Evolutionary conservation across 2,113 vertebrate species (phyloP).

Genomic region (Clinocottus analis): DNA sequence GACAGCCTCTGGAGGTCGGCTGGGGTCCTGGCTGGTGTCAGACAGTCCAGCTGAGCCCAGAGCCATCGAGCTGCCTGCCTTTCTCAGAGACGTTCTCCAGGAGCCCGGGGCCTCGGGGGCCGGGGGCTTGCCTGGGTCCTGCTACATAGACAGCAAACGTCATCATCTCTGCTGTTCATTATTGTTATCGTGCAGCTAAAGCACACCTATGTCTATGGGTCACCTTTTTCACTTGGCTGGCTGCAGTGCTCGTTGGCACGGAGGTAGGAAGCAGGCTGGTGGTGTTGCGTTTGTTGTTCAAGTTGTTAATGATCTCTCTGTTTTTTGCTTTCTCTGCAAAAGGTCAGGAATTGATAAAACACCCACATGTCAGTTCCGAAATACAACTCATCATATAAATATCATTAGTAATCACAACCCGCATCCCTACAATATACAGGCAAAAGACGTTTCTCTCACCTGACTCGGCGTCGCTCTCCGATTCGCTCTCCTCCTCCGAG

Average conservation of each 20-base stretch:
- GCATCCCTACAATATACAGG: not conserved
- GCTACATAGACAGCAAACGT: slow-evolving; percentile 16
- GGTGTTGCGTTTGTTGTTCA: slow-evolving; percentile 87
- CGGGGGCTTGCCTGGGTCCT: slow-evolving; percentile 71
- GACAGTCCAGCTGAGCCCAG: slow-evolving; percentile 77
- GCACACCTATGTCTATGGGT: not conserved
- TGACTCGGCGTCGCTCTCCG: slow-evolving; percentile 84
- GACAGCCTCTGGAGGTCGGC: slow-evolving; percentile 58
- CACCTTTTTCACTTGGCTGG: slow-evolving; percentile 82
- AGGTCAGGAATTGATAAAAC: not conserved
- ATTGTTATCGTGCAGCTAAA: not conserved
- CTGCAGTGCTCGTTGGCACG: slow-evolving; percentile 63
- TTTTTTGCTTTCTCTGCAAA: slow-evolving; percentile 87
- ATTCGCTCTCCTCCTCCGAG: slow-evolving; percentile 85
- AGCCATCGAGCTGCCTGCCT: slow-evolving; percentile 83
- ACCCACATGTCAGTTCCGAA: not conserved
- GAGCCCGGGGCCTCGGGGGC: slow-evolving; percentile 79
- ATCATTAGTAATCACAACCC: not conserved
- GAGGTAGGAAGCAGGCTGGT: slow-evolving; percentile 75
- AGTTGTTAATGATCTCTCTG: slow-evolving; percentile 87
- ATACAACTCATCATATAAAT: not conserved
- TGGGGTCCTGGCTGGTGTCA: slow-evolving; percentile 72
- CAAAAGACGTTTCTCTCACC: slow-evolving; percentile 60
- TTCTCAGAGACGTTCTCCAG: slow-evolving; percentile 85
- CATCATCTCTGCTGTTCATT: not conserved